phyloP scores from a whole-genome alignment of 2,888 invertebrate species.

The Cylloceria caligata region DNA sequence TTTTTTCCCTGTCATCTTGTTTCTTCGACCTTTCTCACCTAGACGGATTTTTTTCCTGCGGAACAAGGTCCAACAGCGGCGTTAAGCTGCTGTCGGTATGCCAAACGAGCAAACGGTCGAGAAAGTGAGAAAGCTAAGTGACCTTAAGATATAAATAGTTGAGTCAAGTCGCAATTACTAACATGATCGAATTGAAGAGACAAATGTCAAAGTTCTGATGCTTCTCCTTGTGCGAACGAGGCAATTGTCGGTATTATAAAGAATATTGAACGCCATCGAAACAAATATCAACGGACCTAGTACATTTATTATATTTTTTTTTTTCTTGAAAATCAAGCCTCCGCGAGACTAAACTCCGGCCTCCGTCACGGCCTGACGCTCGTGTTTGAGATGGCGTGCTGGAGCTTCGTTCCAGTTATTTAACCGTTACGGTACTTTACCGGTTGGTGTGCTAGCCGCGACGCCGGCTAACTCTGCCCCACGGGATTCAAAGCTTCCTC shows the following conservation, averaged over 20 bases:
- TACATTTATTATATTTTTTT: neutral
- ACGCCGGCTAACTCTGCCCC: slow-evolving; percentile 56
- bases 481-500: slow-evolving; percentile 46
- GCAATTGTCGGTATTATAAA: neutral
- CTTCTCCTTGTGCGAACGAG: neutral
- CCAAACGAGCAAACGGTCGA: no score
- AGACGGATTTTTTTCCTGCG: neutral
- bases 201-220: neutral
- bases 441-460: slow-evolving; percentile 66
- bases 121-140: neutral
- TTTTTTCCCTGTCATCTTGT: slow-evolving; percentile 9
- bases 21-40: neutral
- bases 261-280: neutral
- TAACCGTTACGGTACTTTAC: slow-evolving; percentile 79
- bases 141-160: neutral
- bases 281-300: neutral
- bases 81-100: neutral
- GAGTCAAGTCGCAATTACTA: neutral
- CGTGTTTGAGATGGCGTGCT: slow-evolving; percentile 76
- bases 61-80: neutral
- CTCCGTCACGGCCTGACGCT: slow-evolving; percentile 65
- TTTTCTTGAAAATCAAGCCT: neutral
- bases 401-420: slow-evolving; percentile 79
- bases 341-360: slow-evolving; percentile 12
- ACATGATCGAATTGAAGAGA: neutral